phyloP scores from a whole-genome alignment of 2,797 vertebrate genomes.

The Argentina silus region DNA sequence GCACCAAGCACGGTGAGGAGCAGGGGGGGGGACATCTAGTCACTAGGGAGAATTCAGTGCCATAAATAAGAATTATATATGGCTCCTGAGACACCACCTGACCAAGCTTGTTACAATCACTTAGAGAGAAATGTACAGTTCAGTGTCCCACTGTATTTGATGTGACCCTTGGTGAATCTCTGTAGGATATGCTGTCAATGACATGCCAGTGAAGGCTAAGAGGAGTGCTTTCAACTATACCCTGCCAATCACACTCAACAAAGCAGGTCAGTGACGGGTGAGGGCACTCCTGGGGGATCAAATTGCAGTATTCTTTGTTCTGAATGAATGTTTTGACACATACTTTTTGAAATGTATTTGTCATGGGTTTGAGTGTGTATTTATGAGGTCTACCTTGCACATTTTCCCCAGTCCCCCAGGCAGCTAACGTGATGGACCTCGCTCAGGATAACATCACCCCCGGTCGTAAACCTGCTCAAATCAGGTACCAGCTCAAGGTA shows the following conservation, averaged over 20 bases:
- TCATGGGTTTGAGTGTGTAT: slow-evolving; percentile 2
- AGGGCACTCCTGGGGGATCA: no score
- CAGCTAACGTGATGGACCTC: slow-evolving; percentile 85
- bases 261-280: slow-evolving; percentile 76
- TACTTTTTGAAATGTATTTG: background rate
- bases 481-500: slow-evolving; percentile 90
- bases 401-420: slow-evolving; percentile 77
- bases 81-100: no score
- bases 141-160: background rate
- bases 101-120: no score
- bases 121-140: no score
- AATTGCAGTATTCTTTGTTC: background rate
- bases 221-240: slow-evolving; percentile 92
- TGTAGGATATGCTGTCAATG: slow-evolving; percentile 82
- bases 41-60: no score
- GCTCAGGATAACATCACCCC: slow-evolving; percentile 76
- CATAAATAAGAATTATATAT: no score
- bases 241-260: slow-evolving; percentile 90
- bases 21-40: background rate
- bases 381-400: background rate
- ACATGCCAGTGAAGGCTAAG: slow-evolving; percentile 94
- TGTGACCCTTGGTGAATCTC: background rate
- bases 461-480: slow-evolving; percentile 64
- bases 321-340: background rate
- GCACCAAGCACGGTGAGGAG: slow-evolving; percentile 88